These are phyloP conservation scores for Mystacides longicornis DNA, from an alignment of 2,888 invertebrate genomes.

Conservation along the genomic window DNA sequence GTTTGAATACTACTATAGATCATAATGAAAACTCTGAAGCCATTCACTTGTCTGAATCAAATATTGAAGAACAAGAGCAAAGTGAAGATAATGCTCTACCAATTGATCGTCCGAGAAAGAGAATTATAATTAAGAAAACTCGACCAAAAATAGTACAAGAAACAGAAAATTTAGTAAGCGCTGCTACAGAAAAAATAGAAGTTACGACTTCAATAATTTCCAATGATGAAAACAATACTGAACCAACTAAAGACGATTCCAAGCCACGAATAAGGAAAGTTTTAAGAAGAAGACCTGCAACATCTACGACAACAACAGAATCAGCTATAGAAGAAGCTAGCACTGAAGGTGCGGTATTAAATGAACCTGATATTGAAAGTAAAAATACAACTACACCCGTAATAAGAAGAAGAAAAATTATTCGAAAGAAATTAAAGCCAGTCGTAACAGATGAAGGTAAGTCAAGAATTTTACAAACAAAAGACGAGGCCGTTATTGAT, in stretches of 20 bases:
- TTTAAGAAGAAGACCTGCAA: slow-evolving; percentile 20
- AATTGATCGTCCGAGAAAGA: slow-evolving; percentile 31
- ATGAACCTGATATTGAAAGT: not conserved
- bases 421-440: slow-evolving; percentile 20
- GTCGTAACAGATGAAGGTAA: slow-evolving; percentile 19
- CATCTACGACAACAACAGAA: slow-evolving; percentile 26
- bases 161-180: slow-evolving; percentile 11
- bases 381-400: slow-evolving; percentile 13
- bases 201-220: slow-evolving; percentile 3
- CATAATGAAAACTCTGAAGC: slow-evolving; percentile 37
- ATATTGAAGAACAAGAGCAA: slow-evolving; percentile 46
- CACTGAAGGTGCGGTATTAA: not conserved
- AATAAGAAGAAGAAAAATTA: slow-evolving; percentile 21
- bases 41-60: slow-evolving; percentile 44
- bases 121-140: slow-evolving; percentile 35
- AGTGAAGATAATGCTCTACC: slow-evolving; percentile 29
- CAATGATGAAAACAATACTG: slow-evolving; percentile 5
- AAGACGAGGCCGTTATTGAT: slow-evolving; percentile 8
- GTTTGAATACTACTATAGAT: slow-evolving; percentile 27
- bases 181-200: slow-evolving; percentile 30
- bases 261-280: slow-evolving; percentile 19
- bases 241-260: slow-evolving; percentile 4
- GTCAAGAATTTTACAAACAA: slow-evolving; percentile 13
- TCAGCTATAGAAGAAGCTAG: not conserved
- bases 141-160: slow-evolving; percentile 30